Base-by-base conservation (phyloP, 2,797 vertebrate species). In the Glossophaga mutica region DNA sequence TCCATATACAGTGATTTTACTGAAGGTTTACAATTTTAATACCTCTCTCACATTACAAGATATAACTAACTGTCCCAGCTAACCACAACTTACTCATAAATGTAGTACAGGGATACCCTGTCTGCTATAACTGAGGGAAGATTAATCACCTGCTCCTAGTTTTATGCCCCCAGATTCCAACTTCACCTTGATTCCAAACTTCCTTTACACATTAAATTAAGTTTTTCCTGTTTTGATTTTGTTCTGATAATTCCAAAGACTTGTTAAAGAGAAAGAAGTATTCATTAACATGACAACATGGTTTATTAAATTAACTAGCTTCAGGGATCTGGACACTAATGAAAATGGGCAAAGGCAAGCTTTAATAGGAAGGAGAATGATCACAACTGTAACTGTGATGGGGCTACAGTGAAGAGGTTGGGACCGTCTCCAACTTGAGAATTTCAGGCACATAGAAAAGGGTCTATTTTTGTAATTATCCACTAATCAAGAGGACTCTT, bases 221-320 rank as follows among this genome's bases (percentile, higher is more conserved):
- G 3, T 24, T 32, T 34, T 70, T 39, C 4, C 55, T 78, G 29
- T 81, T 94, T 85, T 83, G 21, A 50, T 71, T 83, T 91, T 55
- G 12, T 84, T 87, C 87, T 39, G 90, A 70, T 87, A 85, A 81
- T 88, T 81, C 32, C 22, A 85, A 92, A 91, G 29, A 79, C 16
- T 48, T n/a, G 91, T 34, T 83, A 78, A 37, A 77, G 16, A 83
- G n/a, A 77, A 91, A 86, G 19, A 52, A 59, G 34, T 77, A 81
- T 8, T 59, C 77, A 86, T 67, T 87, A 87, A 57, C 6, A 74
- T 59, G 37, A 93, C 39, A 97, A 84, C 19, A 77, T 24, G 48
- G 7, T 34, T 95, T 95, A 91, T 59, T 86, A 91, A 86, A 96
- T 67, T 74, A 91, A 70, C 2, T 91, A 89, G 24, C 26, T 76